These are phyloP conservation scores for Limanda limanda DNA, from an alignment of 2,113 vertebrate genomes.

Conservation along the genomic window DNA sequence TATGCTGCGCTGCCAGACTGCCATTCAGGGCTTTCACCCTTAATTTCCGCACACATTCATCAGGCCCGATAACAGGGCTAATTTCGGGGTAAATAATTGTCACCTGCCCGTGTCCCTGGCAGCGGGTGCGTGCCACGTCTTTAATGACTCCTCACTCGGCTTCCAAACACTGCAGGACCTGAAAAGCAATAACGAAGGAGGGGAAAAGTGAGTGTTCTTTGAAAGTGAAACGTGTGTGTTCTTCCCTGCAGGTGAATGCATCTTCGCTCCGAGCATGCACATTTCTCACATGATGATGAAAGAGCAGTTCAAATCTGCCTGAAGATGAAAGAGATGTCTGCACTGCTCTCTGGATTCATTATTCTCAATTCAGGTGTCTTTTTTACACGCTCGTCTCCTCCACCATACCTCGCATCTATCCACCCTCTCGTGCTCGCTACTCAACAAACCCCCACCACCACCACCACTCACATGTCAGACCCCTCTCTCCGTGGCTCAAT, in stretches of 20 bases:
- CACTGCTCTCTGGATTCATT: constrained; percentile 74
- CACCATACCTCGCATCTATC: constrained; percentile 28
- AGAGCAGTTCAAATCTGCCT: constrained; percentile 61
- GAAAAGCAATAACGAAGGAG: constrained; percentile 38
- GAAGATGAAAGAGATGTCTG: constrained; percentile 81
- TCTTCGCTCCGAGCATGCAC: constrained; percentile 52
- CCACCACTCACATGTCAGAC: constrained; percentile 48
- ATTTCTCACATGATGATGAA: constrained; percentile 75
- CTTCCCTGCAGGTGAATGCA: constrained; percentile 60
- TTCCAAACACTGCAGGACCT: constrained; percentile 49
- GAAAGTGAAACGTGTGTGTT: constrained; percentile 63
- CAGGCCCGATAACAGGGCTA: constrained; percentile 57
- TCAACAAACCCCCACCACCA: background rate
- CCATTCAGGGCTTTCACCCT: constrained; percentile 52
- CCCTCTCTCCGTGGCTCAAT: constrained; percentile 48
- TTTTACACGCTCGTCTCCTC: constrained; percentile 49
- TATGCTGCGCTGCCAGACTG: constrained; percentile 2
- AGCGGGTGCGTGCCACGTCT: constrained; percentile 25
- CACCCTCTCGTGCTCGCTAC: constrained; percentile 7
- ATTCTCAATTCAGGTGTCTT: constrained; percentile 81
- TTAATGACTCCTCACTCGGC: constrained; percentile 54
- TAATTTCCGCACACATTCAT: constrained; percentile 64
- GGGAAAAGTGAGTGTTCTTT: constrained; percentile 59
- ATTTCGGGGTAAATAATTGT: constrained; percentile 68
- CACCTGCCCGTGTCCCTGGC: constrained; percentile 54